A percentile compares a stretch with the other conserved stretches of the same genome.
Conservation (phyloP, 2,113 vertebrate genomes). For the Ctenomys sociabilis region DNA sequence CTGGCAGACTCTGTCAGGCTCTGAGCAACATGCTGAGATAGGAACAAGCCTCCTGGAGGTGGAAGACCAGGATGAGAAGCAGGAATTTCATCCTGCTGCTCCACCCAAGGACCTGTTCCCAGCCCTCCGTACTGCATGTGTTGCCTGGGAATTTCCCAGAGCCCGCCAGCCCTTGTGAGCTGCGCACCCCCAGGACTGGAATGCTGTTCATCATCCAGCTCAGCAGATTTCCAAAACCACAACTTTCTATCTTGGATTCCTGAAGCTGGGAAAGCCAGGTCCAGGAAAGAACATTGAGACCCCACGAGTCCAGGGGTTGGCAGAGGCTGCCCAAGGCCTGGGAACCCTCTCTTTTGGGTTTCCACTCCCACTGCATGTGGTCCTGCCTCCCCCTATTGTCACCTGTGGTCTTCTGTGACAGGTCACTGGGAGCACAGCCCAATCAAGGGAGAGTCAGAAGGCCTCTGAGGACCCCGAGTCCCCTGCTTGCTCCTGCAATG, state of each 20-base stretch:
- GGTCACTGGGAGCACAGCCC: background rate
- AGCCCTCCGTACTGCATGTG: too few relatives aligned
- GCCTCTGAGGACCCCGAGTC: background rate
- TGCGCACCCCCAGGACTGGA: background rate
- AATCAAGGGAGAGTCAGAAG: background rate
- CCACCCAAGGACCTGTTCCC: too few relatives aligned
- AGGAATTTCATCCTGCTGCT: background rate
- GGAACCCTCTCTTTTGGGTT: background rate
- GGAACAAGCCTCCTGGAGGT: accelerated
- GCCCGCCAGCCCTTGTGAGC: background rate
- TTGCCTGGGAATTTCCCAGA: background rate
- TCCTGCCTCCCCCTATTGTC: background rate
- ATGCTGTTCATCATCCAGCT: background rate
- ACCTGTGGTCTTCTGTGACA: background rate
- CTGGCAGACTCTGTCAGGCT: background rate
- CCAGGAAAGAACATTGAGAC: background rate
- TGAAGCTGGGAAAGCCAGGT: background rate
- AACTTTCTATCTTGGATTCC: background rate
- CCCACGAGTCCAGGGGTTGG: background rate
- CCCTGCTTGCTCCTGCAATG: background rate
- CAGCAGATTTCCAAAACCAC: background rate
- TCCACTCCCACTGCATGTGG: background rate
- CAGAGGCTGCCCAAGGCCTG: background rate
- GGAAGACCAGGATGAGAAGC: background rate
- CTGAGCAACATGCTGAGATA: accelerated